These are phyloP conservation scores for Trachelus troglodyta DNA, from an alignment of 2,888 invertebrate species.

Conservation along the genomic window DNA sequence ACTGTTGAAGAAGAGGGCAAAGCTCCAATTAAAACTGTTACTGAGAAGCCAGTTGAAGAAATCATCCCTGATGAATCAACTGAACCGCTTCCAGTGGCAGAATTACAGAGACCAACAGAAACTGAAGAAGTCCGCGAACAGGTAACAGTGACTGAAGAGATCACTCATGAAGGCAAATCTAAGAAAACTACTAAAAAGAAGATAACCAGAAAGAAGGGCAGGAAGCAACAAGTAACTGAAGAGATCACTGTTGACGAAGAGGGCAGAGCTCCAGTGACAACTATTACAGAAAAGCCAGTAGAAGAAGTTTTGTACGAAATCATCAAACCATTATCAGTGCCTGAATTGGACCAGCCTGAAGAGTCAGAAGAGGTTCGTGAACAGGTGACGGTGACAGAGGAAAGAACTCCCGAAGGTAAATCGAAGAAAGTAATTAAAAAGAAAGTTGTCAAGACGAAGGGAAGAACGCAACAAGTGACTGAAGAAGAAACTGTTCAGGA, in stretches of 20 bases:
- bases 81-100: slow-evolving; percentile 37
- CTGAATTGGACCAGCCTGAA: slow-evolving; percentile 7
- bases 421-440: slow-evolving; percentile 55
- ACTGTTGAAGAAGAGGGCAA: slow-evolving; percentile 30
- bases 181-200: slow-evolving; percentile 59
- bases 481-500: no score
- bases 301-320: slow-evolving; percentile 25
- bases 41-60: slow-evolving; percentile 45
- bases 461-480: no score
- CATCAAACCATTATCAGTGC: background rate
- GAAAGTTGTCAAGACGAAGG: slow-evolving; percentile 56
- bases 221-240: slow-evolving; percentile 51
- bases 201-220: slow-evolving; percentile 33
- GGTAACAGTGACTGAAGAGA: slow-evolving; percentile 40
- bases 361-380: slow-evolving; percentile 57
- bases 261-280: slow-evolving; percentile 55
- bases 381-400: slow-evolving; percentile 62
- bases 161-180: slow-evolving; percentile 59
- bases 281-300: slow-evolving; percentile 51
- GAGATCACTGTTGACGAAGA: background rate
- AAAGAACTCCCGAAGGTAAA: slow-evolving; percentile 46
- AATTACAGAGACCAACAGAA: slow-evolving; percentile 21
- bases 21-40: slow-evolving; percentile 57
- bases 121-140: slow-evolving; percentile 20
- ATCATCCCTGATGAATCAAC: slow-evolving; percentile 38